Evolutionary conservation across 2,113 vertebrate genomes (phyloP), one percentile per base, ranked within the genome.

Genomic region (Zosterops lateralis): DNA sequence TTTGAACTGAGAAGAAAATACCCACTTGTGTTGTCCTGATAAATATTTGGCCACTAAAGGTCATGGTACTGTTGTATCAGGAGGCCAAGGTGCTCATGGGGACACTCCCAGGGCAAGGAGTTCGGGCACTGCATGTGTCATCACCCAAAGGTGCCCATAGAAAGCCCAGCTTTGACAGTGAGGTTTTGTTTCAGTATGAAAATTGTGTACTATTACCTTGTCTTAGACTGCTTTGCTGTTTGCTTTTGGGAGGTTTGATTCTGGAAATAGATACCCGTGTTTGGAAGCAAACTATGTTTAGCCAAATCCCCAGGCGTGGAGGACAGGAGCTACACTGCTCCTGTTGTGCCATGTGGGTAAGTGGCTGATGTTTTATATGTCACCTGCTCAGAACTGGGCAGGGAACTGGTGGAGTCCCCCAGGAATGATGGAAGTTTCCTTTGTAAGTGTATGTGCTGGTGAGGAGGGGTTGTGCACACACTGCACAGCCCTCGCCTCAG

Each of bases 361-460:
- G 38, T 62, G 47, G 26, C 14, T 32, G 17, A 32, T 28, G 80
- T 21, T 85, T 67, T 47, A 19, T 45, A 4, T 10, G 3, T 50
- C 16, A 70, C 14, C 14, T 61, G 48, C 34, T 81, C 68, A 31
- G 38, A 54, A 21, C 7, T 67, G n/a, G 68, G 42, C 24, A 20
- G 58, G 34, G 70, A 58, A 13, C 31, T 56, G 36, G 58, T 44
- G 57, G 32, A 82, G 25, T 32, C 28, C 9, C 12, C 5, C 15
- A 40, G 65, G 44, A 66, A 51, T 14, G 70, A 17, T 50, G 78
- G 77, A 65, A 68, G 68, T 87, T 56, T 89, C 84, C 36, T 40
- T 51, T 48, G 1, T 9, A 22, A 62, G 32, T 1, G 0, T 13
- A 17, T 0, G 0, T 73, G 64, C 64, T 66, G 53, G 24, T 29